Base-by-base conservation (phyloP, 2,797 vertebrate species). In the Aselliscus stoliczkanus region DNA sequence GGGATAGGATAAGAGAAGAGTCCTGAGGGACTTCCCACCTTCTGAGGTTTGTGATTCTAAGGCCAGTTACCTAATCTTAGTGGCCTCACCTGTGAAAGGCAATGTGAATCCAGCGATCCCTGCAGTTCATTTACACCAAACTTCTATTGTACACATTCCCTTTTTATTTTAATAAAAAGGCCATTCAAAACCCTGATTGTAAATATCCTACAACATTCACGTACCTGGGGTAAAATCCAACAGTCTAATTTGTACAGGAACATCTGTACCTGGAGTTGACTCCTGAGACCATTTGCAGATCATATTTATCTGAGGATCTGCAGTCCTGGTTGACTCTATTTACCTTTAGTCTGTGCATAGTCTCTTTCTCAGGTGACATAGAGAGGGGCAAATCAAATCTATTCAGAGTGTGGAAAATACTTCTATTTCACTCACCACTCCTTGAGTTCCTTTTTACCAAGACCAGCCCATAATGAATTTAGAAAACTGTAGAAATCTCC, bases 361-460 rank as follows among this genome's bases (percentile, higher is more conserved):
- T 79, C 62, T 96, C 50, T 77, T 89, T 94, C 93, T 75, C 72
- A 88, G 52, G 73, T 76, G 73, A 50, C 47, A n/a, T n/a, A 72
- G 34, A 80, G 27, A 75, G 23, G 50, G 56, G 17, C 21, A 94
- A 93, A 75, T 88, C 67, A 90, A 93, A 96, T 92, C 67, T 60
- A 87, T 90, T 94, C 77, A 69, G 44, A 87, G 12, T 82, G 60
- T 95, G 52, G 29, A 92, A 90, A 88, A 81, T 90, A 44, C 52
- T 97, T 67, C 29, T 6, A 64, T 84, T 93, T 96, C 44, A 87
- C 34, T 91, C 65, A 65, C 56, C 17, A 79, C 12, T 62, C 52
- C 6, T 94, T 90, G 79, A 76, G 31, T 76, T 94, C 92, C 90
- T 54, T 91, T 93, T 86, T 83, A 77, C 37, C 62, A 90, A 64